phyloP scores from a whole-genome alignment of 1,140 invertebrate genomes.

The Drepana arcuata region DNA sequence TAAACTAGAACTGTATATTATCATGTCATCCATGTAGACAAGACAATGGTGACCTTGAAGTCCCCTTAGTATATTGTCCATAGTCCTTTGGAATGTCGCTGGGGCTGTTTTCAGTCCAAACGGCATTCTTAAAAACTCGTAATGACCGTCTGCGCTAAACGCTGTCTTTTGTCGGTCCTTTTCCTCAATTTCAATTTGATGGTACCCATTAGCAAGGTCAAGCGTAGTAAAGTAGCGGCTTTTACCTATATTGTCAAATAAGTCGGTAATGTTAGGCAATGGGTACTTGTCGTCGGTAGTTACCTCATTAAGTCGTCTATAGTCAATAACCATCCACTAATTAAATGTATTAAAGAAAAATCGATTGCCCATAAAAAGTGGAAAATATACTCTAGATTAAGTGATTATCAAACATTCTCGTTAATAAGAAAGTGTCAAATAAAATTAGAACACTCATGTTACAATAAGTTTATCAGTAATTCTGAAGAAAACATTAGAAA shows the following conservation, averaged over 20 bases:
- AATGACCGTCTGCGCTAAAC: no score
- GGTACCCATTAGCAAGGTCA: conserved; percentile 13
- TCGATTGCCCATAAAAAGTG: no score
- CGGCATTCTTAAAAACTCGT: conserved; percentile 13
- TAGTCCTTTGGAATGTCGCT: conserved; percentile 14
- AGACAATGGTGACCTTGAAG: conserved; percentile 12
- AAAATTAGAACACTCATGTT: no score
- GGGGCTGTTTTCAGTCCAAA: conserved; percentile 16
- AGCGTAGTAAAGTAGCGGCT: conserved; percentile 10
- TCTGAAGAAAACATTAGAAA: no score
- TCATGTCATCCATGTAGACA: conserved; percentile 15
- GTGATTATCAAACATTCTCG: no score
- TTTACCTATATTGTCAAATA: conserved; percentile 14
- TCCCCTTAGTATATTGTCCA: conserved; percentile 12
- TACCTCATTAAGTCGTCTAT: conserved; percentile 9
- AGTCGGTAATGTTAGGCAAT: no score
- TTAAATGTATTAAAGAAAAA: no score
- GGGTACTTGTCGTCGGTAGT: conserved; percentile 14
- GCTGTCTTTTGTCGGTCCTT: conserved; percentile 8
- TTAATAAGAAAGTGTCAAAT: no score
- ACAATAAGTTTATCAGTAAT: no score
- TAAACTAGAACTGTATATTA: conserved; percentile 11
- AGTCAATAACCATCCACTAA: no score
- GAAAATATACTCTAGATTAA: no score
- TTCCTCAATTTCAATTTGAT: conserved; percentile 14